Evolutionary conservation across 2,113 vertebrate species (phyloP), one percentile per base, ranked within the genome.

Genomic region (Phylloscopus trochiloides): DNA sequence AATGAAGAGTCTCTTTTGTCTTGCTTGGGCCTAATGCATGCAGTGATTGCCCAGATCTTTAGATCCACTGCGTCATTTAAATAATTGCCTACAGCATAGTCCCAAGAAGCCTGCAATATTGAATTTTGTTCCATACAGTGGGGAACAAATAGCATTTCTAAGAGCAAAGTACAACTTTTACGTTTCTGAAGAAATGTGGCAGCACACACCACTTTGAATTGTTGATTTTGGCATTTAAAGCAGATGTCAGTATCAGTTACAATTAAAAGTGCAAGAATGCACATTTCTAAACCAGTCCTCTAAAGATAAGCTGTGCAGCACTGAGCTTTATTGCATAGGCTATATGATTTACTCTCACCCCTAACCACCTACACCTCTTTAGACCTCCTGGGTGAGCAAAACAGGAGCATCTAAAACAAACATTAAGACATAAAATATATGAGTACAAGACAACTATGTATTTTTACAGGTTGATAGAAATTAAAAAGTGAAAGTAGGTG

Each of bases 211-310:
- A 45, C 55, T 93, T 91, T 86, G 87, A 93, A 88, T 65, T 86
- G 78, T 54, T 86, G 75, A 88, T 88, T 95, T 83, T 83, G 85
- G 62, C 88, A 94, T 96, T 95, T 92, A 86, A 95, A 90, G 75
- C 48, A 79, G 26, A 74, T 86, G 82, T 79, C 85, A 74, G 50
- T 51, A 74, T 59, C 18, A 88, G 48, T 67, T 88, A 66, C 25
- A 52, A 77, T 67, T 80, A 50, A 81, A 91, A 25, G 17, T 52
- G 32, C 58, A 86, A 70, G 42, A 75, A 78, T 18, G 62, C 16
- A 70, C 24, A 45, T 67, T 95, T 88, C 51, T 90, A 71, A 83
- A 59, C 6, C 34, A 82, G 47, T 72, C 15, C 7, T 55, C 81
- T 88, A 38, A 68, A 91, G 80, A 43, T 26, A 81, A 90, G 20